Conservation (phyloP, 2,888 invertebrate genomes). For the Tanytarsus gracilentus region DNA sequence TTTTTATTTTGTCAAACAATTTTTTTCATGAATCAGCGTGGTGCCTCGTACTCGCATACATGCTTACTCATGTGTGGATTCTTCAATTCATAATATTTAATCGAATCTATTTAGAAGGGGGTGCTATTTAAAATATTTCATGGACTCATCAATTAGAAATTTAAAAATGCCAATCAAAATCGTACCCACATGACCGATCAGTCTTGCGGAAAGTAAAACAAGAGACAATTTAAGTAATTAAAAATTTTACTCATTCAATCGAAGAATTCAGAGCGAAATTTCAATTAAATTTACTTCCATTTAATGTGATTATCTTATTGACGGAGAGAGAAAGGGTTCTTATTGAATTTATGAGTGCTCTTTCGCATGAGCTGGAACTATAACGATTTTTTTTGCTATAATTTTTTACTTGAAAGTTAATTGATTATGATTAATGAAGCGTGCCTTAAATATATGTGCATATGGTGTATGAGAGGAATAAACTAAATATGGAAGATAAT, state of each 20-base stretch:
- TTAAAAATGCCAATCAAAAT: no score
- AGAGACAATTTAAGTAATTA: conserved; percentile 3
- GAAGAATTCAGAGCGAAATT: neutral
- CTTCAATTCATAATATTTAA: neutral
- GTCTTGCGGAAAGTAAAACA: no score
- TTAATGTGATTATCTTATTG: neutral
- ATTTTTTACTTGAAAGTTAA: no score
- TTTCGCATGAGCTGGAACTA: no score
- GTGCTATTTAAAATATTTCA: no score
- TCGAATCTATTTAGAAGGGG: neutral
- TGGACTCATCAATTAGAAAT: no score
- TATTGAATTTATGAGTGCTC: no score
- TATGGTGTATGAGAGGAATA: no score
- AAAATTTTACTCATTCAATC: neutral
- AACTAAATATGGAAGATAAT: no score
- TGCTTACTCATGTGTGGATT: neutral
- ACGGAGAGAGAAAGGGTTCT: neutral
- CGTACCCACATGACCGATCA: no score
- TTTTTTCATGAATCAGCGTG: conserved; percentile 27
- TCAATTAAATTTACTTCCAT: conserved; percentile 4
- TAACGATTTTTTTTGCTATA: no score
- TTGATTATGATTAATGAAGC: conserved; percentile 27
- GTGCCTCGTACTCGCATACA: conserved; percentile 11
- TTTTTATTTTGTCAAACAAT: neutral
- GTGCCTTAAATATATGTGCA: conserved; percentile 9